Conservation (phyloP, 2,113 vertebrate genomes). For the Xerus inauris region DNA sequence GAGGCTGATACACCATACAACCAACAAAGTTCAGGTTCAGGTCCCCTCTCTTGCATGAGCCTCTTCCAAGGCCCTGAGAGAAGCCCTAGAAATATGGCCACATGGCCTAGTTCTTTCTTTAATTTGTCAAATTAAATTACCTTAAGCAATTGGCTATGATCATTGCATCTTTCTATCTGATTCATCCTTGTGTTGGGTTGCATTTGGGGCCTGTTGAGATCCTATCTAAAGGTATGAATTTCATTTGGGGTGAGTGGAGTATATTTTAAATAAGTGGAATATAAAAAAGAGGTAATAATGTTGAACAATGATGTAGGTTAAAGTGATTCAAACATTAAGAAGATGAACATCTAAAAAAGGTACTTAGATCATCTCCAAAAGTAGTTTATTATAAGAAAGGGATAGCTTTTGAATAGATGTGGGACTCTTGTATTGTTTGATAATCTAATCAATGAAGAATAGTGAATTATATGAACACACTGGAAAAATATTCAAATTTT, state of each 20-base stretch:
- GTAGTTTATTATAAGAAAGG: constrained; percentile 28
- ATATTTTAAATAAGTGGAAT: constrained; percentile 7
- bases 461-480: not conserved
- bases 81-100: not conserved
- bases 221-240: not conserved
- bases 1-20: not conserved
- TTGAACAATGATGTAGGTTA: not conserved
- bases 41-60: not conserved
- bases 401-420: not conserved
- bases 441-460: constrained; percentile 28
- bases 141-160: not conserved
- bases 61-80: not conserved
- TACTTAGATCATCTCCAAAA: not conserved
- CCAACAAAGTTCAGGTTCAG: not conserved
- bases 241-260: not conserved
- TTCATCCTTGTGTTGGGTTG: not conserved
- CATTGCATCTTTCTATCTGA: not conserved
- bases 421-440: not conserved
- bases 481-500: not conserved
- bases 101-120: not conserved
- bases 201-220: not conserved
- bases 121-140: constrained; percentile 40
- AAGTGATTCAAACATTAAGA: constrained; percentile 23
- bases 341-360: not conserved
- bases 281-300: not conserved